Evolutionary conservation across 2,888 invertebrate genomes (phyloP).

Genomic region (Sarcophaga rosellei): DNA sequence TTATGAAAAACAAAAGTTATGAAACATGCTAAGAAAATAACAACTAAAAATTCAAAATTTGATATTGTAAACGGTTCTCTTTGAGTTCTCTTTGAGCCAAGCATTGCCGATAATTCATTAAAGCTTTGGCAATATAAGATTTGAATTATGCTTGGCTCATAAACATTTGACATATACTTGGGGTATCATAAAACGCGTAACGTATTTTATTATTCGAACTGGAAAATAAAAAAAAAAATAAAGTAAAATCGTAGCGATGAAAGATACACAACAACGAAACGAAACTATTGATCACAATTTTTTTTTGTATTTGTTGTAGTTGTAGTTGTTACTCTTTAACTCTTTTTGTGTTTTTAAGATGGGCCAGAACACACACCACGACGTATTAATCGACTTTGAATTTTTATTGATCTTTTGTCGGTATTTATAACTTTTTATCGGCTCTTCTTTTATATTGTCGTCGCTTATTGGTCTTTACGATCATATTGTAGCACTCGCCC

Average conservation of each 20-base stretch:
- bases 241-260: background rate
- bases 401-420: conserved; percentile 69
- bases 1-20: no score
- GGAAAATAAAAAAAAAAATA: conserved; percentile 3
- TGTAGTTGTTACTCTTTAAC: conserved; percentile 9
- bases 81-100: background rate
- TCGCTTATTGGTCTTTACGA: conserved; percentile 59
- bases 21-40: no score
- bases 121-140: background rate
- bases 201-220: conserved; percentile 40
- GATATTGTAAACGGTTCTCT: background rate
- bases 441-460: conserved; percentile 63
- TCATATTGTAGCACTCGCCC: conserved; percentile 49
- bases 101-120: background rate
- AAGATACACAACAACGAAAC: background rate
- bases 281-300: conserved; percentile 58
- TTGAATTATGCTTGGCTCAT: conserved; percentile 34
- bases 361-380: conserved; percentile 66
- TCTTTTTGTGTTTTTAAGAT: conserved; percentile 36
- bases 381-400: conserved; percentile 66
- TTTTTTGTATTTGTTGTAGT: background rate
- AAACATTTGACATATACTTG: conserved; percentile 45
- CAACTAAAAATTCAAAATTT: no score
- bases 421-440: conserved; percentile 66
- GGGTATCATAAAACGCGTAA: conserved; percentile 42